phyloP scores from a whole-genome alignment of 2,113 vertebrate genomes.

The Tychaedon coryphoeus region DNA sequence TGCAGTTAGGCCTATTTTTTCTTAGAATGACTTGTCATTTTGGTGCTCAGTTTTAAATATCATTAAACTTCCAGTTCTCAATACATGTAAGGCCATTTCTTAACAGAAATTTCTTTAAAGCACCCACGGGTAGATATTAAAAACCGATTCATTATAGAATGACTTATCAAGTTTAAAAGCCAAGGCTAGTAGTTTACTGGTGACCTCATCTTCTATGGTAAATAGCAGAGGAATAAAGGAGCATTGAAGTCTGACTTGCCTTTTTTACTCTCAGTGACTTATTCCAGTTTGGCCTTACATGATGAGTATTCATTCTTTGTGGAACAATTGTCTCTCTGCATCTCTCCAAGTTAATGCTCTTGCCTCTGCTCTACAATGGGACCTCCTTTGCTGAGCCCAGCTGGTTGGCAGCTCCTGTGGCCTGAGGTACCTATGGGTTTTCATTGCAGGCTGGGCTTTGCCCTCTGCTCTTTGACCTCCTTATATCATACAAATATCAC shows the following conservation, averaged over 20 bases:
- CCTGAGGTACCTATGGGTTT: neutral
- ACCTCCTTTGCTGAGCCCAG: neutral
- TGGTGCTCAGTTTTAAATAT: neutral
- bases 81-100: neutral
- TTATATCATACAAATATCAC: rapidly evolving
- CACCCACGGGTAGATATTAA: neutral
- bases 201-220: neutral
- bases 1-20: neutral
- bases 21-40: neutral
- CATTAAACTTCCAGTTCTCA: neutral
- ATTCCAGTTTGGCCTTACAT: neutral
- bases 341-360: neutral
- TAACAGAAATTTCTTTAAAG: neutral
- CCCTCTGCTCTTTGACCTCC: neutral
- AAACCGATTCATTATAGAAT: neutral
- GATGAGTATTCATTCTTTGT: neutral
- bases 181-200: neutral
- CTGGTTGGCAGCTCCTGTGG: neutral
- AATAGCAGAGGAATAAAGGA: neutral
- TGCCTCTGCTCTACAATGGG: neutral
- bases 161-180: neutral
- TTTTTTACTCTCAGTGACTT: neutral
- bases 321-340: neutral
- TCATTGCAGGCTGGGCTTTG: neutral
- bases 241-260: neutral